Evolutionary conservation across 2,888 invertebrate genomes (phyloP), one percentile per base, ranked within the genome.

Genomic region (Hecatera dysodea): DNA sequence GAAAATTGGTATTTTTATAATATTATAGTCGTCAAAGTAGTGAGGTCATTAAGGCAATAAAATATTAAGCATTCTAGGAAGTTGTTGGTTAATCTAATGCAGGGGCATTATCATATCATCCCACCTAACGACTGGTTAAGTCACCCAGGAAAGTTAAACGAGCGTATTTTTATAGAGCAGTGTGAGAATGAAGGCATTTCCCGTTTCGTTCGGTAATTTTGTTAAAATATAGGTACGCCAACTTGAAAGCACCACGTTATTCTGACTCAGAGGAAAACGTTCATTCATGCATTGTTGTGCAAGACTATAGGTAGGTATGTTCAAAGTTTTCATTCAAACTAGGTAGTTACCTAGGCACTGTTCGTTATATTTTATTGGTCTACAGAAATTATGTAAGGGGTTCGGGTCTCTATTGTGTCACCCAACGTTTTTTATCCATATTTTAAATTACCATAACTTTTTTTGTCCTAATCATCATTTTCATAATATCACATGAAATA

Each of bases 131-230:
- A 48, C 22, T 60, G 36, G 19, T 29, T 74, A 74, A 44, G 42
- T 64, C 64, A 52, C 75, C 65, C 42, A 75, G 67, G 76, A 75
- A 52, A 75, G 67, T 27, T 42, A 42, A 61, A 61, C n/a, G 19
- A 64, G 12, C 33, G 24, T 42, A 63, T 42, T 50, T n/a, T 24
- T 39, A 39, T n/a, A 36, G 36, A 48, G 15, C 15, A 39, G n/a
- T 19, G 33, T 64, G 65, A 44, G 11, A 75, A 74, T 64, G 27
- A 33, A 75, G 17, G 12, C 62, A 61, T 50, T 29, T 29, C 24
- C 27, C 24, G 39, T 61, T 61, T 50, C 24, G 24, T 61, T 22
- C 19, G n/a, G 33, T 71, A 24, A 71, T 55, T 55, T 11, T 4
- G 19, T 48, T 60, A 29, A 48, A 36, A 29, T 72, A 46, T 15